Percentiles rank a stretch among this genome's conserved stretches.
Evolutionary conservation across 2,888 invertebrate genomes (phyloP).

Genomic region (Blera fallax): DNA sequence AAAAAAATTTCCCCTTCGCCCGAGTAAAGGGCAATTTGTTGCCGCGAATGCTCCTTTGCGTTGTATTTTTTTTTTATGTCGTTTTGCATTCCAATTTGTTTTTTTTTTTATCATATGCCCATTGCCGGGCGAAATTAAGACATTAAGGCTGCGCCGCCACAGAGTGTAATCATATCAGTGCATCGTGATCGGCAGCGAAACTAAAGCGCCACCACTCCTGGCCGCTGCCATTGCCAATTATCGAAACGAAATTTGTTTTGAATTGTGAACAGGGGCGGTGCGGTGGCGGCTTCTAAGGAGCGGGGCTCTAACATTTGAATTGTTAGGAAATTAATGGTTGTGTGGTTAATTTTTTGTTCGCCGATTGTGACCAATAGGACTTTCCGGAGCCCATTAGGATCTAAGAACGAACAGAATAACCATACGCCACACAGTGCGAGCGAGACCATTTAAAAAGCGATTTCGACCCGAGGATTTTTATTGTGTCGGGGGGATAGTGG

Average conservation of each 20-base stretch:
- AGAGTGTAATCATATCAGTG: constrained; percentile 70
- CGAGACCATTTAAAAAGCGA: constrained; percentile 61
- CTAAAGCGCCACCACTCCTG: constrained; percentile 67
- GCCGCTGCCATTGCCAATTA: constrained; percentile 60
- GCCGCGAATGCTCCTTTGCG: constrained; percentile 35
- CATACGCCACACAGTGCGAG: constrained; percentile 38
- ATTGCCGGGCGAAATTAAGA: constrained; percentile 67
- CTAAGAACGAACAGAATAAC: constrained; percentile 37
- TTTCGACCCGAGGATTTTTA: constrained; percentile 44
- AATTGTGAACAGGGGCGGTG: constrained; percentile 39
- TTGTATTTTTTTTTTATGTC: constrained; percentile 60
- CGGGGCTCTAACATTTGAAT: constrained; percentile 48
- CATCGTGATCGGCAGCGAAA: constrained; percentile 72
- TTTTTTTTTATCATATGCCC: constrained; percentile 17
- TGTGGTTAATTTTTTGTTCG: constrained; percentile 19
- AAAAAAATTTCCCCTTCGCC: neutral
- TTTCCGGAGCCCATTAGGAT: constrained; percentile 66
- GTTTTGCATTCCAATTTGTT: constrained; percentile 66
- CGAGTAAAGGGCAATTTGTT: constrained; percentile 60
- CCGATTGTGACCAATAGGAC: constrained; percentile 40
- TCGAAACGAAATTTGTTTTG: constrained; percentile 67
- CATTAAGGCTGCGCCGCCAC: constrained; percentile 67
- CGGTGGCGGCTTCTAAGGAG: no score
- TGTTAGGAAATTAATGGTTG: constrained; percentile 47
- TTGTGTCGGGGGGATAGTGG: constrained; percentile 35